Base-by-base conservation (phyloP, 2,888 invertebrate species). In the Odiellus spinosus region DNA sequence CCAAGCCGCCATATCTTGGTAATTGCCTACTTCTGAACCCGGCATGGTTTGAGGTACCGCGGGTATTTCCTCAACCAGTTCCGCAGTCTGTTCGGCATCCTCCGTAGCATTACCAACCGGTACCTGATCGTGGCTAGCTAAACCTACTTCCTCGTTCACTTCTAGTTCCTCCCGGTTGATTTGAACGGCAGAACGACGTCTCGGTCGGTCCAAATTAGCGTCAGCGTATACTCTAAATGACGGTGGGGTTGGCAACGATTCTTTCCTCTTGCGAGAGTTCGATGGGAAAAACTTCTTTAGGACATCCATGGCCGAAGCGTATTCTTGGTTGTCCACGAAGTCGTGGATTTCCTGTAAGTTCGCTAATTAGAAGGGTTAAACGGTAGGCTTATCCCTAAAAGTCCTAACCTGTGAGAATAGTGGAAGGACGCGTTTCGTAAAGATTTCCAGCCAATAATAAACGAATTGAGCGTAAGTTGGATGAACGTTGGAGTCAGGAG, bases 401-500 rank as follows among this genome's bases (percentile, higher is more conserved):
- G 26, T 6, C 4, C 26, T 26, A 26, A 52, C 52, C 41, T 49
- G 49, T 5, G 49, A 47, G 8, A 52, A 38, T 12, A 47, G 40
- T 20, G 45, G 42, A 11, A 52, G 36, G 3, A 47, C 48, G 14
- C 46, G 42, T 8, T 40, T 21, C 59, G 82, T 80, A 71, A 93
- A 96, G 55, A 93, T 76, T 61, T 82, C 77, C 93, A 96, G 95
- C 95, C 96, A 98, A 39, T 76, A 70, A 66, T 91, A 87, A 14
- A 93, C 73, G 52, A 50, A 52, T 6, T 48, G 46, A 10, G 40
- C 42, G 14, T 48, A 57, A 20, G 61, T 57, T 50, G 65, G 60
- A 15, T 59, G 59, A 12, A 60, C 58, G 10, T 59, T 60, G 2
- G 59, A 55, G 1, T 60, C 53, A 2, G 59, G 58, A 6, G 58